Base-by-base conservation (phyloP, 2,888 invertebrate species). In the Himalopsyche japonica region DNA sequence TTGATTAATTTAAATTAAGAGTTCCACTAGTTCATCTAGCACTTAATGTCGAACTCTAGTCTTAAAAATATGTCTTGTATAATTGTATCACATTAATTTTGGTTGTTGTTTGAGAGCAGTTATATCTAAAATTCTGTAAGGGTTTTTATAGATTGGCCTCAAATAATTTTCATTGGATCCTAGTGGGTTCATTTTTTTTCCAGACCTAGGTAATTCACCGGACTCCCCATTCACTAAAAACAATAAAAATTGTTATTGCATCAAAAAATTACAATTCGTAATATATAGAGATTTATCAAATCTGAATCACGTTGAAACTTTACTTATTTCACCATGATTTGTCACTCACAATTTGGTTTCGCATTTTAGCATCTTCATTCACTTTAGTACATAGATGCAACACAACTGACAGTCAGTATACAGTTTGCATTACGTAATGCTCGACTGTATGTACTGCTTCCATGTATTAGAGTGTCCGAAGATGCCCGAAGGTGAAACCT, bases 61-160 rank as follows among this genome's bases (percentile, higher is more conserved):
- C 27, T 64, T 80, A 80, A 80, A 20, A 12, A 20, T 79, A 80
- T 80, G 18, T 30, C 24, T 24, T 80, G 12, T 80, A 70, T 76
- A 78, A 81, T 76, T 34, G 0, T 78, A 30, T 88, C 90, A 93
- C 87, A 95, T 90, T 85, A 95, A 91, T 90, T 95, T 95, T 0
- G 95, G 94, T 89, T 95, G 95, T 88, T 94, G 93, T 89, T 94
- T 95, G 80, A 95, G 90, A 78, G 94, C 93, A 76, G 95, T 94
- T 86, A 95, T 94, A 89, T 95, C 95, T 88, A 95, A 89, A 89
- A 95, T 94, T 89, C 93, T 93, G 48, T 93, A 93, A 64, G 93
- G 91, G 83, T 91, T 89, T 79, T 83, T 85, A 64, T 85, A 85
- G 3, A 37, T 76, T 0, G 85, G 85, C 12, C 82, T 84, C 24